A percentile compares a stretch with the other conserved stretches of the same genome.
phyloP scores from a whole-genome alignment of 2,888 invertebrate genomes.

The Cephus nigrinus region DNA sequence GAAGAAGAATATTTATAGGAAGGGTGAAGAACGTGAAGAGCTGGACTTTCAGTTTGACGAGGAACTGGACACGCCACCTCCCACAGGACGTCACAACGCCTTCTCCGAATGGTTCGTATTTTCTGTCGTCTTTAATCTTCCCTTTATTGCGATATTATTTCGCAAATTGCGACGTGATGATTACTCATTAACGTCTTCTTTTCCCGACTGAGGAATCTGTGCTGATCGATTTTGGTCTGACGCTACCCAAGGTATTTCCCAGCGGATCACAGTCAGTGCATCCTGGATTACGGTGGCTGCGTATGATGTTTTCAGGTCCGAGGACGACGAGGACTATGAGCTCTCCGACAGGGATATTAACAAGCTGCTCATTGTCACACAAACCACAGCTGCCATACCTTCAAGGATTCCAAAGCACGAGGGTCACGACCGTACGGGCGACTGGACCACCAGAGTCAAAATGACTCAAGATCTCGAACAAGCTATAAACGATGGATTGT shows the following conservation, averaged over 20 bases:
- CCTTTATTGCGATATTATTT: constrained; percentile 7
- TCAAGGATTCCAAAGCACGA: constrained; percentile 82
- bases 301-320: constrained; percentile 71
- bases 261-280: neutral
- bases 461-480: constrained; percentile 95
- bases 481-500: constrained; percentile 96
- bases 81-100: constrained; percentile 83
- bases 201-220: constrained; percentile 51
- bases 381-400: constrained; percentile 67
- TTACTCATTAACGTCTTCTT: constrained; percentile 51
- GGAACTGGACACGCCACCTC: constrained; percentile 83
- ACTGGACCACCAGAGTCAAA: constrained; percentile 90
- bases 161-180: constrained; percentile 39
- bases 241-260: constrained; percentile 3
- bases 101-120: constrained; percentile 78
- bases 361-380: constrained; percentile 94
- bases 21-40: constrained; percentile 76
- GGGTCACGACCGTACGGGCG: constrained; percentile 90
- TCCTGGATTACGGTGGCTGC: neutral
- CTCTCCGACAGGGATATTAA: constrained; percentile 93
- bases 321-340: constrained; percentile 86
- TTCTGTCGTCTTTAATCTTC: neutral
- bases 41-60: constrained; percentile 98
- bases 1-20: constrained; percentile 43
- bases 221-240: constrained; percentile 36